Evolutionary conservation across 2,888 invertebrate species (phyloP).

Genomic region (Ormyrus pomaceus): DNA sequence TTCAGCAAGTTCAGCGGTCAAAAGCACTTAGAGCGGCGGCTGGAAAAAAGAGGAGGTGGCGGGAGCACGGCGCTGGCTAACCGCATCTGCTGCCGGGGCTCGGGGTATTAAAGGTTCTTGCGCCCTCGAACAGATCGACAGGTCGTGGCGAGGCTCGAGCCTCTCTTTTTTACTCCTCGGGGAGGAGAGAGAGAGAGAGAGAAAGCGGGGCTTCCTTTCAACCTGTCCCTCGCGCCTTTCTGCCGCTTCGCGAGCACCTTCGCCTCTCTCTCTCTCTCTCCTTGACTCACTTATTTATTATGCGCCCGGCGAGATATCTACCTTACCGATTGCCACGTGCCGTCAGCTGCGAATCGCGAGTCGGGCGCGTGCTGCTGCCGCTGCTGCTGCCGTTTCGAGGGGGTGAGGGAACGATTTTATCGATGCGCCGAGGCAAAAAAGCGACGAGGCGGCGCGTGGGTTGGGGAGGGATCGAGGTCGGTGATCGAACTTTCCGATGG

Average conservation of each 20-base stretch:
- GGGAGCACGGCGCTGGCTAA: neutral
- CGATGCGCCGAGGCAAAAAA: no score
- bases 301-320: neutral
- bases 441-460: no score
- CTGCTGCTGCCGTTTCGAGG: neutral
- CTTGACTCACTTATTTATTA: constrained; percentile 2
- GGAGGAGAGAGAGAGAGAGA: neutral
- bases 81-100: constrained; percentile 2
- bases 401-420: neutral
- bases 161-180: constrained; percentile 42
- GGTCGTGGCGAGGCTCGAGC: constrained; percentile 7
- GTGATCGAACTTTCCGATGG: neutral
- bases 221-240: constrained; percentile 3
- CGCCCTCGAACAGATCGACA: constrained; percentile 53
- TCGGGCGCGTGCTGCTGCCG: constrained; percentile 11
- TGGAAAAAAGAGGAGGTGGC: neutral
- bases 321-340: constrained; percentile 33
- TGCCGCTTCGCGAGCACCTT: neutral
- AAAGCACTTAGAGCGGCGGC: constrained; percentile 23
- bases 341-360: constrained; percentile 44
- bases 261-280: neutral
- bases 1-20: neutral
- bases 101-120: constrained; percentile 50
- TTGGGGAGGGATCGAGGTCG: neutral
- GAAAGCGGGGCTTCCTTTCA: constrained; percentile 27